Conservation (phyloP, 1,140 invertebrate genomes). For the Temnothorax longispinosus region DNA sequence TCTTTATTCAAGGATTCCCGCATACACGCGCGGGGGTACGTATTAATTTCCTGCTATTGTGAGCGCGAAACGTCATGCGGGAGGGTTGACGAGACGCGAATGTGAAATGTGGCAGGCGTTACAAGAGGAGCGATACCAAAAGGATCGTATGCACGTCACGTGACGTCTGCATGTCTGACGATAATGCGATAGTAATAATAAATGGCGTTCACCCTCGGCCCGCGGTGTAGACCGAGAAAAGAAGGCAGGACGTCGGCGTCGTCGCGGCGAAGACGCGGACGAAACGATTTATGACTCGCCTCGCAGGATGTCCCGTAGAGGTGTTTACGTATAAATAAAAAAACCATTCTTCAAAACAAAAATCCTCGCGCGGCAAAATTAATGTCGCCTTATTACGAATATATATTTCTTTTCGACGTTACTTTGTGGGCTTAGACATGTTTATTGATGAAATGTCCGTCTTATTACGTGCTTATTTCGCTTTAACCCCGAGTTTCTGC, state of each 20-base stretch:
- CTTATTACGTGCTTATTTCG: neutral
- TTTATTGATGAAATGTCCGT: neutral
- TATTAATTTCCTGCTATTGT: constrained; percentile 69
- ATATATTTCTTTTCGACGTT: too few relatives aligned
- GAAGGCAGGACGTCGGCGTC: neutral
- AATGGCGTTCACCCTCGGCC: neutral
- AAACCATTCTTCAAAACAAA: neutral
- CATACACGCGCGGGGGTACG: constrained; percentile 1
- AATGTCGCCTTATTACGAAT: neutral
- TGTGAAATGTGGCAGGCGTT: constrained; percentile 43
- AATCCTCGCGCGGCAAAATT: neutral
- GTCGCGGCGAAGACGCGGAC: too few relatives aligned
- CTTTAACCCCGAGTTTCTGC: neutral
- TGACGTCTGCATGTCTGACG: constrained; percentile 32
- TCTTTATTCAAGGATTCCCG: constrained; percentile 58
- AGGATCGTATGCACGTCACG: constrained; percentile 13
- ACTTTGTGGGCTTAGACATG: neutral
- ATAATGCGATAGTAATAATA: constrained; percentile 50
- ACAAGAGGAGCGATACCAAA: constrained; percentile 12
- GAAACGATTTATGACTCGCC: constrained; percentile 27
- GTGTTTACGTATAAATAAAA: neutral
- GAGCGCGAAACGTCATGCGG: constrained; percentile 38
- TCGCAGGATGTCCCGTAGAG: neutral
- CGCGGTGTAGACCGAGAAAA: neutral
- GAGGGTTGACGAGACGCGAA: constrained; percentile 53